Base-by-base conservation (phyloP, 2,797 vertebrate species). In the Fratercula arctica region DNA sequence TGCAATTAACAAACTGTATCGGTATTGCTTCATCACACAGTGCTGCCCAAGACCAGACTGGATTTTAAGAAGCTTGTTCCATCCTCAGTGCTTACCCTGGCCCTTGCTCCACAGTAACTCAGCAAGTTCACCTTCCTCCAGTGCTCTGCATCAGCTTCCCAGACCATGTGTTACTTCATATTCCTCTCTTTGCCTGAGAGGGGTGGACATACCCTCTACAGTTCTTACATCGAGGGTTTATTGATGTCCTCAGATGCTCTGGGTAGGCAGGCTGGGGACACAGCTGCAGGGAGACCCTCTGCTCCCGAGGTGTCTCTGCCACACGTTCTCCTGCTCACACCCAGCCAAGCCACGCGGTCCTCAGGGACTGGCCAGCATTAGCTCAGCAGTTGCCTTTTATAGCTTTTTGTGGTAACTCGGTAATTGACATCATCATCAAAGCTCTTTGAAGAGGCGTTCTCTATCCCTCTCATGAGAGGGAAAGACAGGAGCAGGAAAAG, bases 401-500 rank as follows among this genome's bases (percentile, higher is more conserved):
- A 89, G 61, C 8, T 78, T 93, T 78, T 37, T 68, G 50, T 48
- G 64, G 33, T 84, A 83, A 83, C 33, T 90, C 60, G 54, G 41
- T 94, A 68, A 83, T 48, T 46, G 21, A 48, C 39, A 69, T 53
- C 91, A 37, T 85, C 77, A 85, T 85, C 46, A 45, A 53, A 80
- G 33, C 21, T 87, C 60, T 85, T 77, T 39, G 39, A 95, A 87
- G 86, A 93, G 87, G 93, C 3, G 4, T 85, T 78, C 84, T 75
- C 59, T 80, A 56, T 80, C 63, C 51, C 50, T 61, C 68, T 83
- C 0, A 0, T 7, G 18, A 68, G 19, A 33, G 82, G 93, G 83
- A 91, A 96, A 87, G 79, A 94, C 29, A 78, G 93, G 85, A 93
- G 66, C 21, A 29, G 93, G 21, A 37, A 95, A 97, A 97, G 60